Evolutionary conservation across 2,888 invertebrate species (phyloP).

Genomic region (Meliscaeva auricollis): DNA sequence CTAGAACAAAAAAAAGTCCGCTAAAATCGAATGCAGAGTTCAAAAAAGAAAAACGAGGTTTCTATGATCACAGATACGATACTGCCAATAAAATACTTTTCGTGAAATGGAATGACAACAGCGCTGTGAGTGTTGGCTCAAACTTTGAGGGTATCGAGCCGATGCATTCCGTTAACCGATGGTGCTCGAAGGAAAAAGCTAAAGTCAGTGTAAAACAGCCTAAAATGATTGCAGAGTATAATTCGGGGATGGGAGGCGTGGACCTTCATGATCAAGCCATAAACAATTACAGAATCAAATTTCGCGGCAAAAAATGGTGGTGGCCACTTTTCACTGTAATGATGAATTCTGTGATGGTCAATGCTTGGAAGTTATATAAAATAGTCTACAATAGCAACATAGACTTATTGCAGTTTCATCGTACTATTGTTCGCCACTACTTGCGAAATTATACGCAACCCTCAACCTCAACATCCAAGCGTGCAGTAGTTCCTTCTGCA

Average conservation of each 20-base stretch:
- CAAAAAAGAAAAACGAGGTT: conserved; percentile 36
- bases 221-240: conserved; percentile 38
- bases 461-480: conserved; percentile 15
- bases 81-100: conserved; percentile 43
- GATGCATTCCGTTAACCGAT: conserved; percentile 55
- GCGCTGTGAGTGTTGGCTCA: conserved; percentile 45
- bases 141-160: conserved; percentile 54
- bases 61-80: conserved; percentile 43
- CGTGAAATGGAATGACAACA: conserved; percentile 51
- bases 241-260: conserved; percentile 41
- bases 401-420: conserved; percentile 55
- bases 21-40: conserved; percentile 37
- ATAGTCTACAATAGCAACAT: conserved; percentile 12
- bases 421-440: conserved; percentile 53
- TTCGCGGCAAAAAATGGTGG: conserved; percentile 71
- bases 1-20: conserved; percentile 34
- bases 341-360: conserved; percentile 25
- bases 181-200: conserved; percentile 39
- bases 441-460: conserved; percentile 52
- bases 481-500: conserved; percentile 33
- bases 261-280: conserved; percentile 31
- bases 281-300: conserved; percentile 44
- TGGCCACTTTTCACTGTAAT: conserved; percentile 60
- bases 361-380: conserved; percentile 35
- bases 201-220: conserved; percentile 32